Percentiles rank a stretch among this genome's conserved stretches.
Evolutionary conservation across 2,113 vertebrate species (phyloP).

Genomic region (Python bivittatus): DNA sequence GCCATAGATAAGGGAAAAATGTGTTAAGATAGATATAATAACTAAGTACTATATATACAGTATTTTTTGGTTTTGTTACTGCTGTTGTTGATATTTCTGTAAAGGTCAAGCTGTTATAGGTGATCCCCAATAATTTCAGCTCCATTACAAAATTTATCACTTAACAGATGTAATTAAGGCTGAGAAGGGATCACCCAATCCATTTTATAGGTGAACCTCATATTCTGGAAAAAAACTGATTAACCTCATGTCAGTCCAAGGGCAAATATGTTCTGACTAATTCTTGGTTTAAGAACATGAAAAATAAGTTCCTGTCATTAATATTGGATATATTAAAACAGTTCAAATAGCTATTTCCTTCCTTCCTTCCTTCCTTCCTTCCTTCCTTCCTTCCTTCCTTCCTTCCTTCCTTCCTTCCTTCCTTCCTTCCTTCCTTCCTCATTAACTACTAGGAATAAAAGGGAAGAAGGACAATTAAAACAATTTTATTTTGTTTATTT

Average conservation of each 20-base stretch:
- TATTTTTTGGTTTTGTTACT: too few species aligned
- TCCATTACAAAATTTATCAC: background rate
- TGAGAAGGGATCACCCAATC: background rate
- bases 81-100: background rate
- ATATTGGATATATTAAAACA: background rate
- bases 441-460: background rate
- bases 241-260: background rate
- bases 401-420: too few species aligned
- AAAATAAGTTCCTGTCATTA: background rate
- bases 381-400: too few species aligned
- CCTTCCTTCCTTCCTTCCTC: too few species aligned
- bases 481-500: too few species aligned
- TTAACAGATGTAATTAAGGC: background rate
- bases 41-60: background rate
- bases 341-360: background rate
- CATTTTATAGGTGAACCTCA: background rate
- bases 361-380: background rate
- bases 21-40: background rate
- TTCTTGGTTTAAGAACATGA: background rate
- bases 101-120: background rate
- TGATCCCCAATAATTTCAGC: background rate
- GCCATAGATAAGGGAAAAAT: background rate
- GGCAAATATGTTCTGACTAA: background rate
- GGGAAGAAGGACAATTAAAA: background rate
- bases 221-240: background rate